Base-by-base conservation (phyloP, 2,797 vertebrate species). In the Lepus oiostolus region DNA sequence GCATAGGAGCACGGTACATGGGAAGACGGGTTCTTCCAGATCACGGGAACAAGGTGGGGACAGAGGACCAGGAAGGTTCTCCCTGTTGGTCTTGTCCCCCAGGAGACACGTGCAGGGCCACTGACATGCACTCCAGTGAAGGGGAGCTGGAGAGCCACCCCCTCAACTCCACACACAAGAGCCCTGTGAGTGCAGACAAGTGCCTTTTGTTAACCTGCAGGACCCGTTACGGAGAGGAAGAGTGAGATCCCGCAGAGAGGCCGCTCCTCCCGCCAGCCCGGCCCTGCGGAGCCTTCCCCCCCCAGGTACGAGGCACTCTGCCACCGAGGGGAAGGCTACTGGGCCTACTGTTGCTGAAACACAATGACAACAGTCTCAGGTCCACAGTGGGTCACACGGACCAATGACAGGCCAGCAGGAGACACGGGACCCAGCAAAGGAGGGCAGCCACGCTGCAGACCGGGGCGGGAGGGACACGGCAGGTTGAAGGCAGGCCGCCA, bases 281-380 rank as follows among this genome's bases (percentile, higher is more conserved):
- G 93, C 94, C 85, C 88, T 54, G 91, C 71, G 96, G 96, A 96
- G 97, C 97, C 83, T 90, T 96, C 95, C 96, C 90, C 90, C 89
- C 97, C 97, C 96, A 94, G 90, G 93, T 94, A 79, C 82, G 86
- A 88, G 70, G 97, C 96, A 83, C 88, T 90, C 74, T 88, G 77
- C 90, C 96, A 96, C 97, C 97, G 88, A 93, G 50, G 72, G 90
- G 96, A 97, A 97, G 96, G 97, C 96, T 96, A 93, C 95, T 77
- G 95, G 26, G 97, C 96, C 96, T 98, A 96, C 74, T 3, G 63
- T 97, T 96, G 96, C 97, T 97, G 98, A 97, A 98, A 98, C 63
- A 96, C 97, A 96, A 96, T 93, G 96, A 96, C 10, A 97, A 91
- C 91, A 0, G 13, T 97, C 98, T 97, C 96, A 97, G 96, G 96